Evolutionary conservation across 2,113 vertebrate genomes (phyloP), one percentile per base, ranked within the genome.

Genomic region (Bathybates hornii): DNA sequence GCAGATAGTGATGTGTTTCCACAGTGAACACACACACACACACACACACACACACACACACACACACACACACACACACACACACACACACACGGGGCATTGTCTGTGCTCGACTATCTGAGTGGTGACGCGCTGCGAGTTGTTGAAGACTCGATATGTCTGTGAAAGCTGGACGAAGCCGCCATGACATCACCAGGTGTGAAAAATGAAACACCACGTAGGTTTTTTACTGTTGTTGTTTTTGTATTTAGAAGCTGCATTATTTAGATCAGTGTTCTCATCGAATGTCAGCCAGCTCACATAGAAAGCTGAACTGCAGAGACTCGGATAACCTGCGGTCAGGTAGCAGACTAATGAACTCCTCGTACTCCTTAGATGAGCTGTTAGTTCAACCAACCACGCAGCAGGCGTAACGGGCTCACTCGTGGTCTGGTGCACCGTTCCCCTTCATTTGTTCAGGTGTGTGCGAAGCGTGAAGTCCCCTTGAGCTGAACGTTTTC

Each of bases 261-360:
- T 71, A 43, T 24, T 71, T 43, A 24, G 0, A 38, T 13, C 34
- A 1, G 36, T 38, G 34, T 6, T 14, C 9, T 71, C 36, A 2
- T 24, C 3, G 12, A 41, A 14, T 71, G 36, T 21, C 24, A 14
- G 34, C 19, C 17, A 38, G 3, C 36, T 41, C 19, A 14, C 11
- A 24, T 14, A 41, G 19, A 68, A 8, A 13, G 36, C 63, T 41
- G n/a, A 68, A 21, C 19, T 68, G 34, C 10, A 12, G 32, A 0
- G 16, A 14, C 56, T 36, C 3, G 0, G 6, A 1, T 2, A 27
- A 36, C 61, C 61, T 36, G 61, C 61, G 7, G 32, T 13, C 63
- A 41, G 9, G 16, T 9, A 52, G 17, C 48, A 52, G 34, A 21
- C 63, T 2, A 41, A 68, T 68, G 12, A 21, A 14, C 36, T 68